Evolutionary conservation across 2,888 invertebrate species (phyloP), one percentile per base, ranked within the genome.

Genomic region (Monoplex corrugatus): DNA sequence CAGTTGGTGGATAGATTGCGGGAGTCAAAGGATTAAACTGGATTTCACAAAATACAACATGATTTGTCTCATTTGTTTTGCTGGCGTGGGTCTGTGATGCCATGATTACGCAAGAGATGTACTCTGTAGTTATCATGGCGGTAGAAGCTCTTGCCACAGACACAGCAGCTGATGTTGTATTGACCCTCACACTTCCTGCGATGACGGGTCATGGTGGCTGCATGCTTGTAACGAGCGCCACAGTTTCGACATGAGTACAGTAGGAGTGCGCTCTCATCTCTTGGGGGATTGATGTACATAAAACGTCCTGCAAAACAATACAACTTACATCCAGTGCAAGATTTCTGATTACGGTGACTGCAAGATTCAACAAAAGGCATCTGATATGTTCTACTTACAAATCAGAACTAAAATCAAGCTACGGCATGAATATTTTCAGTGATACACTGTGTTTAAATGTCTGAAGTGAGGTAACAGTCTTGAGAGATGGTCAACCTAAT

Each of bases 111-210:
- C 32, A 43, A 3, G n/a, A 86, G 68, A 32, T 86, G 86, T n/a
- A 68, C 86, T 38, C 32, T 63, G 86, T 86, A 86, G 86, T 86
- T 63, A n/a, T 87, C 87, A 3, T 40, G 75, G 75, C 87, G 87
- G 78, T 87, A 50, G 78, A 87, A 87, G 43, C 45, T 63, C 78
- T 78, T 63, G 68, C 50, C 75, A 35, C 87, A 87, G 32, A 38
- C 75, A 28, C 28, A 35, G 72, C 87, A 87, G 57, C 28, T 75
- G 40, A 87, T 63, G 78, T 87, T 63, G 78, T 78, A 87, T 23
- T n/a, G 45, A 1, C 90, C 90, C 44, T 89, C 89, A 84, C 90
- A 90, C 63, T 90, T 89, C 83, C 90, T 83, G 43, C 89, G 88
- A 80, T 90, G 90, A 3, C 90, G 87, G 35, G 86, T 88, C 84